Percentiles rank a stretch among this genome's conserved stretches.
These are phyloP conservation scores for Gallinago solitaria DNA, from an alignment of 2,797 vertebrate genomes.

Conservation along the genomic window DNA sequence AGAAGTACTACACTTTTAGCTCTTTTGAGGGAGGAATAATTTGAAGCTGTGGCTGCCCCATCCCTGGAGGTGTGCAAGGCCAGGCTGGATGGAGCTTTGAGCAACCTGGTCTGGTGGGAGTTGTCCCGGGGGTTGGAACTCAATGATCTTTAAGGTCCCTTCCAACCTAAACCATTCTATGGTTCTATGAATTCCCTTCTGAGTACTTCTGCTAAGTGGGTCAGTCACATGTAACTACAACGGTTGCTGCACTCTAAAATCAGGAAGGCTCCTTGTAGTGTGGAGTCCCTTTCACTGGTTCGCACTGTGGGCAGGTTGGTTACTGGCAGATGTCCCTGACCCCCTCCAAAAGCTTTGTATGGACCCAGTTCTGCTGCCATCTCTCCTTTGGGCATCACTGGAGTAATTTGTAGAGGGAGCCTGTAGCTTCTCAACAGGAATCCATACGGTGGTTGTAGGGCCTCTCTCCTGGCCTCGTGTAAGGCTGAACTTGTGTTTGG, in stretches of 20 bases:
- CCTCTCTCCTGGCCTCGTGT: not conserved
- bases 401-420: not conserved
- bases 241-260: fast-evolving
- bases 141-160: too few relatives aligned
- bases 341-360: not conserved
- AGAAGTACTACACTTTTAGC: not conserved
- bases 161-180: too few relatives aligned
- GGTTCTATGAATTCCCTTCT: not conserved
- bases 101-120: too few relatives aligned
- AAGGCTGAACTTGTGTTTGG: not conserved
- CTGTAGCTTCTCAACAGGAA: not conserved
- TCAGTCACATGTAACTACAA: not conserved
- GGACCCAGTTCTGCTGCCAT: not conserved
- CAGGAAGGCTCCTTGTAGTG: not conserved
- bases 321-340: not conserved
- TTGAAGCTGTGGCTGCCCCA: not conserved
- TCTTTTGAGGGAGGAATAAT: not conserved
- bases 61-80: too few relatives aligned
- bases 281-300: not conserved
- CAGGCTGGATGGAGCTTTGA: too few relatives aligned
- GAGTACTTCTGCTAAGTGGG: not conserved
- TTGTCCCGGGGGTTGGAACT: too few relatives aligned
- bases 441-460: fast-evolving
- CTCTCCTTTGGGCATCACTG: not conserved
- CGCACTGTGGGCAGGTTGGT: not conserved